Conservation (phyloP, 1,140 invertebrate genomes). For the Diorhabda elongata region DNA sequence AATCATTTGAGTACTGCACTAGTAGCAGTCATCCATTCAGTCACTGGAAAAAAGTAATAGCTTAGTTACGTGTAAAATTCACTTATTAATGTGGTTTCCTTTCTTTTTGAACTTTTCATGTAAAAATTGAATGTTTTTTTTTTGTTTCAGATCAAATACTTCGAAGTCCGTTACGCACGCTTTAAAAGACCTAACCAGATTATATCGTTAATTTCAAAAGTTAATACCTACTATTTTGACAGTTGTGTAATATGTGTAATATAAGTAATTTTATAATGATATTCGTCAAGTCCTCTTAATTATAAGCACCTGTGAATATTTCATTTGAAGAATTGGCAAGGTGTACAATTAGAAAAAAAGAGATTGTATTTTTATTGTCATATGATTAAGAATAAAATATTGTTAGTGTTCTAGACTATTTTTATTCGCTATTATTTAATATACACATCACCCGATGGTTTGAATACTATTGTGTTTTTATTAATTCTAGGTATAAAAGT, state of each 20-base stretch:
- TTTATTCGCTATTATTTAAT: too few relatives aligned
- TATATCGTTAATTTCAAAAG: slow-evolving; percentile 60
- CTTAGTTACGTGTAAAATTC: too few relatives aligned
- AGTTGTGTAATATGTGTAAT: slow-evolving; percentile 18
- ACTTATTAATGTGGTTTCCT: too few relatives aligned
- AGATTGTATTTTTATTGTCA: slow-evolving; percentile 22
- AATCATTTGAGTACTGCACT: too few relatives aligned
- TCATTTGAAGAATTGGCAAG: neutral
- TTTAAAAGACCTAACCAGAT: slow-evolving; percentile 69
- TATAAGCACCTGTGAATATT: neutral
- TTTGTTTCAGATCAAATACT: slow-evolving; percentile 61
- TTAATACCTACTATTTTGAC: slow-evolving; percentile 2
- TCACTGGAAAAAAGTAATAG: too few relatives aligned
- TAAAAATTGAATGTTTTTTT: slow-evolving; percentile 19
- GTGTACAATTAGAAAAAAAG: slow-evolving; percentile 7
- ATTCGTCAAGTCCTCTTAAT: neutral
- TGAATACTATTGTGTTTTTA: too few relatives aligned
- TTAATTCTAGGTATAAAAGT: too few relatives aligned
- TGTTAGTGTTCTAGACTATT: slow-evolving; percentile 12
- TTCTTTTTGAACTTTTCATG: too few relatives aligned
- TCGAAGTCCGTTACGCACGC: slow-evolving; percentile 65
- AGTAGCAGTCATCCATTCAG: too few relatives aligned
- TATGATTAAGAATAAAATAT: slow-evolving; percentile 22
- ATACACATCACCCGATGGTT: too few relatives aligned
- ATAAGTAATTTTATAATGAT: slow-evolving; percentile 18